Conservation (phyloP, 2,113 vertebrate species). For the Carassius auratus region DNA sequence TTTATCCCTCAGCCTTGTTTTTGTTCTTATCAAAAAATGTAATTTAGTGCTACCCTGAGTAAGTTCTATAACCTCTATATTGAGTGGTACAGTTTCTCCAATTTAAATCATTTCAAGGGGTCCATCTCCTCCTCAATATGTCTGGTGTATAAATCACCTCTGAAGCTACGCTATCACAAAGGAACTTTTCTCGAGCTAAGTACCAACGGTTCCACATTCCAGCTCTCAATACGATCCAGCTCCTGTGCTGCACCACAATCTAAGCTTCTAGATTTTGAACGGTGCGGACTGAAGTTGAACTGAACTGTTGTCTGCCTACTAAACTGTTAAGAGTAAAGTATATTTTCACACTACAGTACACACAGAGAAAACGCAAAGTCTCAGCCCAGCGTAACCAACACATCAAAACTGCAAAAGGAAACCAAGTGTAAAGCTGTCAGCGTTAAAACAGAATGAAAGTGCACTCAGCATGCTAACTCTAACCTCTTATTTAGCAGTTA, state of each 20-base stretch:
- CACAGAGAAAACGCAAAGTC: not conserved
- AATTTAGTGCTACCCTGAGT: too few species aligned
- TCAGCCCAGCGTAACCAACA: not conserved
- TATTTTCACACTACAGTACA: not conserved
- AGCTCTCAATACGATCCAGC: not conserved
- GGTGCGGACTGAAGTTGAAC: not conserved
- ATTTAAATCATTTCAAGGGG: not conserved
- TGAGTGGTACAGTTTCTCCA: not conserved
- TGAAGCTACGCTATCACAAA: not conserved
- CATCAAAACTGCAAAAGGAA: not conserved
- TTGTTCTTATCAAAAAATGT: too few species aligned
- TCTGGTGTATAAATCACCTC: not conserved
- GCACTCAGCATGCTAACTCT: not conserved
- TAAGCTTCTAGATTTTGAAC: not conserved
- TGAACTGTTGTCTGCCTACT: too few species aligned
- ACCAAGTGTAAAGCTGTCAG: constrained; percentile 6
- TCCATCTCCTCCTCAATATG: not conserved
- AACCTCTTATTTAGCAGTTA: not conserved
- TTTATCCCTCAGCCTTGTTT: too few species aligned
- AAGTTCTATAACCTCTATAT: too few species aligned
- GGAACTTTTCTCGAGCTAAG: not conserved
- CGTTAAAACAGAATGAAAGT: not conserved
- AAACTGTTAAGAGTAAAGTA: not conserved
- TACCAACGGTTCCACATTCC: not conserved
- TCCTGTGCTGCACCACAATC: not conserved